Base-by-base conservation (phyloP, 2,113 vertebrate species). In the Alosa alosa region DNA sequence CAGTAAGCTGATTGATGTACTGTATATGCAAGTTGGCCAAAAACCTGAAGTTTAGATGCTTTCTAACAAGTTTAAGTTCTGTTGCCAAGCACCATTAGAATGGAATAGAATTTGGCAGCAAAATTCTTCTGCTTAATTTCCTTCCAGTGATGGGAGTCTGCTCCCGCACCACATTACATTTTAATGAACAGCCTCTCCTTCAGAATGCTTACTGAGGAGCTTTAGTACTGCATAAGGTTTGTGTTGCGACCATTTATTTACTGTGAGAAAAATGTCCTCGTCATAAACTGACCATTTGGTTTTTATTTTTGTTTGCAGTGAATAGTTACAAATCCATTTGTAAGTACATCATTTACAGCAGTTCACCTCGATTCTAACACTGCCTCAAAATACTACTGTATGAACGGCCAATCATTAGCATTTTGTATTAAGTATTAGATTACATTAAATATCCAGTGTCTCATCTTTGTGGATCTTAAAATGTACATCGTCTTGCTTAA, bases 291-390 rank as follows among this genome's bases (percentile, higher is more conserved):
- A 78, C 13, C 72, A 39, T 78, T 78, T 39, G 64, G 64, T 39
- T 78, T 78, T 78, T 78, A 84, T 91, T 94, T 94, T 93, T 92
- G 93, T 82, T 50, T 89, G 83, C 86, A 89, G 89, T 86, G 84
- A 86, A 89, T 87, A 86, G 87, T 90, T 91, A 89, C 87, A 90
- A 94, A 92, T 88, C 83, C 11, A 89, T 90, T 82, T 88, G 50
- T 94, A 94, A 92, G 83, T 93, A 93, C 92, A 94, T 86, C 90
- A 93, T 84, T 10, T 86, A 55, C 83, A 85, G 81, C 82, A 87
- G 49, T 89, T 84, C 88, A 85, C 49, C 86, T 55, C 49, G 84
- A 89, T 90, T 86, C 85, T 85, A 83, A 86, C 90, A 89, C 86
- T 83, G 84, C 83, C 83, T 78, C 72, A 88, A 82, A 87, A 88